phyloP scores from a whole-genome alignment of 1,140 invertebrate genomes.

The Heliconius melpomene region DNA sequence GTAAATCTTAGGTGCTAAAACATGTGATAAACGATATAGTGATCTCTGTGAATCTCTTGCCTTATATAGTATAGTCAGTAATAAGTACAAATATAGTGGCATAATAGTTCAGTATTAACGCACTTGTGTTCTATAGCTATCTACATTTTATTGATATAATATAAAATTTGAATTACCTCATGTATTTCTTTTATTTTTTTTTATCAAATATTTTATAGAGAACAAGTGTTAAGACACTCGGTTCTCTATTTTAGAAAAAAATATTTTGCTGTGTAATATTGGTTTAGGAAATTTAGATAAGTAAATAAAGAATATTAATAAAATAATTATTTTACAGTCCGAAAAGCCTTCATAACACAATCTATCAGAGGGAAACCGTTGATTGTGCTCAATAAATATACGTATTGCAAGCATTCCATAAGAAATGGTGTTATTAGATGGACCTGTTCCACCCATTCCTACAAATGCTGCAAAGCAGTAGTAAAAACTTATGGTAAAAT shows the following conservation, averaged over 20 bases:
- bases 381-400: slow-evolving; percentile 64
- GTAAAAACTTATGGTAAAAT: slow-evolving; percentile 59
- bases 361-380: slow-evolving; percentile 68
- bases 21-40: slow-evolving; percentile 47
- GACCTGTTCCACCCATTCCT: slow-evolving; percentile 72
- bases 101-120: slow-evolving; percentile 63
- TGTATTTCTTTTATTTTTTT: background rate
- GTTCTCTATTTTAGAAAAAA: too few relatives aligned
- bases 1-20: slow-evolving; percentile 42
- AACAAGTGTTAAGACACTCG: background rate
- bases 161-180: background rate
- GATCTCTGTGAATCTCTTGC: slow-evolving; percentile 52
- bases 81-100: slow-evolving; percentile 52
- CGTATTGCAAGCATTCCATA: slow-evolving; percentile 64
- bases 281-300: background rate
- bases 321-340: slow-evolving; percentile 13
- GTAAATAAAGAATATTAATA: background rate
- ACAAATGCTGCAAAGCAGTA: slow-evolving; percentile 69
- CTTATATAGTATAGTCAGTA: slow-evolving; percentile 34
- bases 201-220: background rate
- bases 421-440: slow-evolving; percentile 60
- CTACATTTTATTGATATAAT: slow-evolving; percentile 34
- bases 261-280: too few relatives aligned
- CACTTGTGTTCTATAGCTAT: slow-evolving; percentile 58
- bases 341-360: slow-evolving; percentile 47